Evolutionary conservation across 2,113 vertebrate genomes (phyloP), one percentile per base, ranked within the genome.

Genomic region (Nycticryphes semicollaris): DNA sequence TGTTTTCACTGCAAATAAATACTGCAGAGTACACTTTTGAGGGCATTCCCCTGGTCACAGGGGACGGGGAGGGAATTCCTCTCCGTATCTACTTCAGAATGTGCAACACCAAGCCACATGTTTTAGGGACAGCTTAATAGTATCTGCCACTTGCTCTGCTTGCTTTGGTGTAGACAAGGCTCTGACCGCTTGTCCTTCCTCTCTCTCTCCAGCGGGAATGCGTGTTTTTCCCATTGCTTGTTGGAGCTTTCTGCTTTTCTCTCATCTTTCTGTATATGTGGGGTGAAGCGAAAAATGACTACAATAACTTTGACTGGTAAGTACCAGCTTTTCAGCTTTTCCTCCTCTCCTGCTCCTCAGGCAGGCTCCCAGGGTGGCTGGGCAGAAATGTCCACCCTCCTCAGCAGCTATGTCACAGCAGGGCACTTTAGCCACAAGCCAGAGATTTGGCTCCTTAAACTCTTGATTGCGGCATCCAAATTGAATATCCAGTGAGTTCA

Each of bases 251-350:
- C 96, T 97, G 98, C 94, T 31, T 99, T 54, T 99, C 98, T 86
- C 95, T 98, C 76, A 19, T 99, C 84, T 98, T 99, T 79, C 96
- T 99, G 50, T 99, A 99, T 90, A 97, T 98, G 82, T 99, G 99
- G 99, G 94, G 97, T 45, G 98, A 99, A 97, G 98, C 98, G 3
- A 98, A 98, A 97, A 99, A 99, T 33, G 99, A 99, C 97, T 99
- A 99, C 97, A 97, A 98, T 10, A 97, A 98, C 96, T 99, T 99
- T 96, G 98, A 99, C 96, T 99, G 99, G 99, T 99, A 91, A 97
- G 99, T 98, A 57, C n/a, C 19, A 16, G 7, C 14, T 83, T 95
- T 88, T 68, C 19, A 16, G 7, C 14, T 83, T 95, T 88, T 68
- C 19, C 28, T 85, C 31, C 66, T 87, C 48, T 78, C 9, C 20